Evolutionary conservation across 2,797 vertebrate genomes (phyloP).

Genomic region (Gila robusta): DNA sequence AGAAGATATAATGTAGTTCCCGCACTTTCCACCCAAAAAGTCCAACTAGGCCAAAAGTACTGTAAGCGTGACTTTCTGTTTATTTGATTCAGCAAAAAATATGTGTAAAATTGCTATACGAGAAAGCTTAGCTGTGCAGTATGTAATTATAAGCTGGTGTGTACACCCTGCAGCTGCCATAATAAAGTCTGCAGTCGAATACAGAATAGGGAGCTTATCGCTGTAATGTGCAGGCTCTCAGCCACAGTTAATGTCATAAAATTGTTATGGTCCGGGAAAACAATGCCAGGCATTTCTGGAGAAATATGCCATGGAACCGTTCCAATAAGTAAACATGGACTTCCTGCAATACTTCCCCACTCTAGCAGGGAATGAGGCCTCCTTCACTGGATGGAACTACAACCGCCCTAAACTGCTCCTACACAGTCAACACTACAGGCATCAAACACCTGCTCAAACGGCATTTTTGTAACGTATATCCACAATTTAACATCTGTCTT

Average conservation of each 20-base stretch:
- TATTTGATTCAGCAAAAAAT: constrained; percentile 30
- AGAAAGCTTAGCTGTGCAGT: constrained; percentile 1
- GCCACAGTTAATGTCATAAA: constrained; percentile 55
- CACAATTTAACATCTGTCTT: not conserved
- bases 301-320: constrained; percentile 65
- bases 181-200: constrained; percentile 15
- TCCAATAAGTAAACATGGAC: constrained; percentile 74
- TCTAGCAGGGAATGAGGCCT: constrained; percentile 70
- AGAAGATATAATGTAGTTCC: too few species aligned
- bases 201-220: constrained; percentile 33
- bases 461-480: not conserved
- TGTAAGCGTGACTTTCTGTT: not conserved
- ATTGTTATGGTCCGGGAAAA: constrained; percentile 65
- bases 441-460: constrained; percentile 40
- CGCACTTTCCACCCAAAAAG: constrained; percentile 1
- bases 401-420: constrained; percentile 9
- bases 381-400: constrained; percentile 31
- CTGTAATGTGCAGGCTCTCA: constrained; percentile 29
- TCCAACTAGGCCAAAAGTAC: not conserved
- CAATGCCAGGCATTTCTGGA: constrained; percentile 72
- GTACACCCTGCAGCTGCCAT: constrained; percentile 19
- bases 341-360: constrained; percentile 74
- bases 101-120: not conserved
- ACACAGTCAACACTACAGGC: constrained; percentile 25
- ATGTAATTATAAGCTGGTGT: constrained; percentile 23